phyloP scores from a whole-genome alignment of 2,797 vertebrate genomes.

The Cetoscarus ocellatus region DNA sequence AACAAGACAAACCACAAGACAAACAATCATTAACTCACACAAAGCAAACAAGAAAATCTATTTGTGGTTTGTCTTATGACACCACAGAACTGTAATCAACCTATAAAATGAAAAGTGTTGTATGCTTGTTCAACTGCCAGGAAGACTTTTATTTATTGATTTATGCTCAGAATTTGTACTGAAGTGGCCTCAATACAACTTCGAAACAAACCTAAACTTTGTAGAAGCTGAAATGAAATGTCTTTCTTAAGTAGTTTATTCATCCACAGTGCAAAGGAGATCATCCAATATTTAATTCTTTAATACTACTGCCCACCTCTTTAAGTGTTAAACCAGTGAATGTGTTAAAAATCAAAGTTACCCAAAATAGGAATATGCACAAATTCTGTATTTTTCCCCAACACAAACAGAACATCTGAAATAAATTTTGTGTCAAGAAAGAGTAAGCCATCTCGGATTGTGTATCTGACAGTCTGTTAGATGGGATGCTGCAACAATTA shows the following conservation, averaged over 20 bases:
- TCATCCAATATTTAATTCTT: no score
- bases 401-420: no score
- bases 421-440: no score
- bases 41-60: neutral
- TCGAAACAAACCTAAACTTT: neutral
- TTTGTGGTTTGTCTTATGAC: conserved; percentile 4
- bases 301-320: no score
- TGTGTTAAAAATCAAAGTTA: no score
- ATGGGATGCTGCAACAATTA: conserved; percentile 13
- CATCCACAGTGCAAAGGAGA: no score
- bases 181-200: neutral
- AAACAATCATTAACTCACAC: conserved; percentile 27
- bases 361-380: no score
- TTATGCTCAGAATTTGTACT: neutral
- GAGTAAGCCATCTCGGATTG: no score
- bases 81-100: conserved; percentile 2
- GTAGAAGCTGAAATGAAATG: no score
- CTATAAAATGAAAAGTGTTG: neutral
- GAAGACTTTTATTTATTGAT: neutral
- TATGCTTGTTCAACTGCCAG: conserved; percentile 9
- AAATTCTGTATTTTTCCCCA: no score
- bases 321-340: no score
- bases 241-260: no score
- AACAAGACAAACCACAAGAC: conserved; percentile 52
- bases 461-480: conserved; percentile 1